Evolutionary conservation across 2,888 invertebrate genomes (phyloP).

Genomic region (Teleogryllus oceanicus): DNA sequence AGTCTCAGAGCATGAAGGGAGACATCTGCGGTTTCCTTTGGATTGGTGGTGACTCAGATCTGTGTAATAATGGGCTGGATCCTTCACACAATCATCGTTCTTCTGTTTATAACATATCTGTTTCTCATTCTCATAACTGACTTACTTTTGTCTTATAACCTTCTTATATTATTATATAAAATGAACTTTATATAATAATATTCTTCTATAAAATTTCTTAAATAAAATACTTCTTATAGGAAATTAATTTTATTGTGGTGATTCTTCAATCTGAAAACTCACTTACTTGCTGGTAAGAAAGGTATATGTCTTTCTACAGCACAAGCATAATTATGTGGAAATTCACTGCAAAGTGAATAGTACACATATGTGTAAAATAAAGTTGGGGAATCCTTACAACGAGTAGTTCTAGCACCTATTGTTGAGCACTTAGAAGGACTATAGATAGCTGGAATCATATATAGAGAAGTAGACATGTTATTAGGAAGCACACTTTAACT

Average conservation of each 20-base stretch:
- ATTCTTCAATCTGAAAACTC: too few species aligned
- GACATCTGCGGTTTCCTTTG: slow-evolving; percentile 3
- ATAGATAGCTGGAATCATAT: too few species aligned
- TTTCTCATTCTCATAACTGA: slow-evolving; percentile 4
- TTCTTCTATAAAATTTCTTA: background rate
- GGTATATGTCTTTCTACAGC: background rate
- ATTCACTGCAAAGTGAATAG: background rate
- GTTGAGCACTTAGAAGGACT: too few species aligned
- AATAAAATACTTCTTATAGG: too few species aligned
- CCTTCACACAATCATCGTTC: slow-evolving; percentile 19
- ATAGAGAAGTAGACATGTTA: too few species aligned
- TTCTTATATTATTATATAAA: background rate
- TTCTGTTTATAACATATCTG: background rate
- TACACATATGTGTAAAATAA: too few species aligned
- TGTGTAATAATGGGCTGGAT: slow-evolving; percentile 24
- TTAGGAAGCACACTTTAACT: too few species aligned
- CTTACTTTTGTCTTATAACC: background rate
- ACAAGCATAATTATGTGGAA: background rate
- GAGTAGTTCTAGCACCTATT: too few species aligned
- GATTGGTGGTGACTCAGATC: slow-evolving; percentile 20
- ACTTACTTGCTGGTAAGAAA: background rate
- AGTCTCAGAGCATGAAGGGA: background rate
- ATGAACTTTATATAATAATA: background rate
- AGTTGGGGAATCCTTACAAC: too few species aligned
- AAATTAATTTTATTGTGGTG: too few species aligned